A percentile compares a stretch with the other conserved stretches of the same genome.
Conservation (phyloP, 2,888 invertebrate genomes). For the Drosophila mulleri region DNA sequence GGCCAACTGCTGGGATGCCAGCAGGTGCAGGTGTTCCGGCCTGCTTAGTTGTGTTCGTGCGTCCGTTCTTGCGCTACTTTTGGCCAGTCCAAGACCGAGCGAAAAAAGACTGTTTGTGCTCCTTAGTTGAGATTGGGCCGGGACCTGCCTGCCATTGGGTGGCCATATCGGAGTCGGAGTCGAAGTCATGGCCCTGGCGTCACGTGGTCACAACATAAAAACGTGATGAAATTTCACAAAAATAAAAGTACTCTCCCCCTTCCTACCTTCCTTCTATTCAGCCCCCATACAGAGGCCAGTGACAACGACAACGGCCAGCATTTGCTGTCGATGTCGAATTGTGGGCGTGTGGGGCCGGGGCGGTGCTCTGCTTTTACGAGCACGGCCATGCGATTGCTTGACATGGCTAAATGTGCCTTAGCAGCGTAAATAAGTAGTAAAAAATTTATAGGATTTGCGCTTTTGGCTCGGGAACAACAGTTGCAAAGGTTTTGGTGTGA, state of each 20-base stretch:
- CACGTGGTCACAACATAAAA: slow-evolving; percentile 85
- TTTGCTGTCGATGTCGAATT: slow-evolving; percentile 60
- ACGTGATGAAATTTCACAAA: slow-evolving; percentile 85
- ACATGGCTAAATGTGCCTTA: slow-evolving; percentile 80
- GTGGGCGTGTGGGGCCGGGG: slow-evolving; percentile 24
- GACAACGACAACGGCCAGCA: slow-evolving; percentile 64
- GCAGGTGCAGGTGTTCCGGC: slow-evolving; percentile 77
- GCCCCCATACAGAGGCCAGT: slow-evolving; percentile 39
- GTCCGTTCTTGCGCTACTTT: slow-evolving; percentile 23
- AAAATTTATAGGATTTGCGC: slow-evolving; percentile 79
- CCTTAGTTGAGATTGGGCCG: slow-evolving; percentile 46
- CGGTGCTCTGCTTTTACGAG: slow-evolving; percentile 65
- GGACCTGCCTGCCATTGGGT: slow-evolving; percentile 27
- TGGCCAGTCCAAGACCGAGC: slow-evolving; percentile 45
- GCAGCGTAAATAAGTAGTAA: slow-evolving; percentile 82
- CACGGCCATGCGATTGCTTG: slow-evolving; percentile 72
- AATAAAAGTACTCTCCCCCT: slow-evolving; percentile 70
- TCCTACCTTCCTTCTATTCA: not conserved
- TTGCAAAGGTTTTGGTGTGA: slow-evolving; percentile 66
- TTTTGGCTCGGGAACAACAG: slow-evolving; percentile 54
- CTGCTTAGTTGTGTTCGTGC: slow-evolving; percentile 53
- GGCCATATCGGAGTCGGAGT: slow-evolving; percentile 47
- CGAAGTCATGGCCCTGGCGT: slow-evolving; percentile 77
- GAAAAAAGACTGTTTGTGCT: slow-evolving; percentile 40
- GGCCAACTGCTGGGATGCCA: slow-evolving; percentile 67